Conservation (phyloP, 35 echinoderm and acorn worm genomes). For the Apostichopus parvimensis region DNA sequence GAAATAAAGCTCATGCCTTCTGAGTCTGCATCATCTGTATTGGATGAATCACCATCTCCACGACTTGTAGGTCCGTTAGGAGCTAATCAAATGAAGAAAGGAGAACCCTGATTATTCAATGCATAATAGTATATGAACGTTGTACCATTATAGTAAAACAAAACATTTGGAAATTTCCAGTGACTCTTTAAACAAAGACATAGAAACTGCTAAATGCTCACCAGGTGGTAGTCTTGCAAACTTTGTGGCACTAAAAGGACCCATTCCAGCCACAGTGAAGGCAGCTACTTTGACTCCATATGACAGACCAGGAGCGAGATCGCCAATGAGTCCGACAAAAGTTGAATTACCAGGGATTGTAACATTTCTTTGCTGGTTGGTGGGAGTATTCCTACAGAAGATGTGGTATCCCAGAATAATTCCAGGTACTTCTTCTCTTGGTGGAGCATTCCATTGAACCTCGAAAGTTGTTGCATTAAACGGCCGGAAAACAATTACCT, state of each 20-base stretch:
- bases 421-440: slow-evolving; percentile 62
- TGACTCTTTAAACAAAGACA: too few species aligned
- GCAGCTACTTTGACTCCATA: slow-evolving; percentile 80
- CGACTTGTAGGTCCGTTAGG: slow-evolving; percentile 17
- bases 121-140: too few species aligned
- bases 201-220: not conserved
- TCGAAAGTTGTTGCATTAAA: slow-evolving; percentile 65
- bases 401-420: slow-evolving; percentile 81
- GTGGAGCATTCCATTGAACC: slow-evolving; percentile 71
- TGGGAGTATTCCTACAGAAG: slow-evolving; percentile 71
- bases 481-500: slow-evolving; percentile 30
- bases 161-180: too few species aligned
- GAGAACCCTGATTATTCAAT: not conserved
- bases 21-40: not conserved
- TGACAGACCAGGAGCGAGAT: slow-evolving; percentile 49
- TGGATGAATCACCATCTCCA: not conserved
- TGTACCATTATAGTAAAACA: too few species aligned
- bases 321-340: slow-evolving; percentile 40
- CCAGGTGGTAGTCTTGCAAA: slow-evolving; percentile 34
- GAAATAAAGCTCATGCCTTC: not conserved
- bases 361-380: slow-evolving; percentile 58
- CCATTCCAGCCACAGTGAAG: slow-evolving; percentile 75
- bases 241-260: slow-evolving; percentile 65
- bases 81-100: not conserved
- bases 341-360: slow-evolving; percentile 52